Percentiles rank a stretch among this genome's conserved stretches.
Conservation (phyloP, 2,113 vertebrate species). For the Planiliza haematocheilus region DNA sequence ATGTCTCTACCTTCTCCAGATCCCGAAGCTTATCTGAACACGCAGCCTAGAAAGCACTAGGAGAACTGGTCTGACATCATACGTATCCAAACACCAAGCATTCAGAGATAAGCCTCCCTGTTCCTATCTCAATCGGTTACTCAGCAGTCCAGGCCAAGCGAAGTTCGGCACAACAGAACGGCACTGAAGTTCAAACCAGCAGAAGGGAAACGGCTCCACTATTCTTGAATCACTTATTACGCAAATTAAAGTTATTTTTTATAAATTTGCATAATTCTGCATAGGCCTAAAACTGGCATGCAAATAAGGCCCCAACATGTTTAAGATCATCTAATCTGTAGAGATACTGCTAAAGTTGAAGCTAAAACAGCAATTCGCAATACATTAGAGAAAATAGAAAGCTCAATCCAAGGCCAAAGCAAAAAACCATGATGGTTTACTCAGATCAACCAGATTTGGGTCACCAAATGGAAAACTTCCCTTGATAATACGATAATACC, state of each 20-base stretch:
- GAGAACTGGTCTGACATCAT: slow-evolving; percentile 81
- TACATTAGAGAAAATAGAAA: too few relatives aligned
- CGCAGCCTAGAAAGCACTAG: slow-evolving; percentile 71
- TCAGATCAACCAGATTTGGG: too few relatives aligned
- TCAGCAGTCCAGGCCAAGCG: slow-evolving; percentile 50
- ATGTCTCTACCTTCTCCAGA: slow-evolving; percentile 75
- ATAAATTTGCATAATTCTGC: too few relatives aligned
- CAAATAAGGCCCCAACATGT: too few relatives aligned
- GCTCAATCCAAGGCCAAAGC: too few relatives aligned
- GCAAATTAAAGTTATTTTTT: slow-evolving; percentile 21
- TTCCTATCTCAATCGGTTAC: slow-evolving; percentile 65
- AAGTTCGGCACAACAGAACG: slow-evolving; percentile 59
- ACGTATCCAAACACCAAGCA: slow-evolving; percentile 69
- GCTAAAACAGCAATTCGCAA: too few relatives aligned
- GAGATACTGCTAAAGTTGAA: too few relatives aligned
- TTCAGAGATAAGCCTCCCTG: slow-evolving; percentile 73
- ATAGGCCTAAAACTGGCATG: too few relatives aligned
- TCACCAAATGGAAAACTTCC: too few relatives aligned
- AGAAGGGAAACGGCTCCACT: slow-evolving; percentile 7
- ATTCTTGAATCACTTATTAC: slow-evolving; percentile 11
- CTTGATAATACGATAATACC: too few relatives aligned
- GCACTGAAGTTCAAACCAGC: slow-evolving; percentile 25
- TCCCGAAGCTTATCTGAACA: slow-evolving; percentile 75
- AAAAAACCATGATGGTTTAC: too few relatives aligned
- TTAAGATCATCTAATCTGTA: too few relatives aligned